Evolutionary conservation across 53 echinoderm and acorn worm species (phyloP).

Genomic region (Glandiceps talaboti): DNA sequence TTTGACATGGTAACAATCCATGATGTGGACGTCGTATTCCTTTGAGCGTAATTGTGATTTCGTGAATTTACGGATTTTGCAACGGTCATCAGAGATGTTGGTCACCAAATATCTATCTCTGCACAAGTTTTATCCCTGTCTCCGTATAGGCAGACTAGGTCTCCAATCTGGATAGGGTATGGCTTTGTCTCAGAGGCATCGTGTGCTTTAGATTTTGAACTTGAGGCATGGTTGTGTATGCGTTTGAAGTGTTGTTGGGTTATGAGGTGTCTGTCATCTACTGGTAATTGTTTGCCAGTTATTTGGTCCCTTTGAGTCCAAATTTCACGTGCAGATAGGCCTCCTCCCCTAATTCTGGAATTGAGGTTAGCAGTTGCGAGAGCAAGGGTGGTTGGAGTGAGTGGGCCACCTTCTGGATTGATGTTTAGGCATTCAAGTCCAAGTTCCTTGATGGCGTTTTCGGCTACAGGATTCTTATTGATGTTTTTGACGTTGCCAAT

Average conservation of each 20-base stretch:
- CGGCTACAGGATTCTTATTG: too few relatives aligned
- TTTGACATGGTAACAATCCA: background rate
- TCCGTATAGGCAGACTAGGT: conserved; percentile 2
- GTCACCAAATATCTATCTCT: conserved; percentile 4
- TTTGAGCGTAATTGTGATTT: conserved; percentile 7
- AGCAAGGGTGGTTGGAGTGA: too few relatives aligned
- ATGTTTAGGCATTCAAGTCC: too few relatives aligned
- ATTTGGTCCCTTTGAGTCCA: conserved; percentile 5
- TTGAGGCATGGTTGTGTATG: conserved; percentile 8
- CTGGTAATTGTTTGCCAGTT: conserved; percentile 6
- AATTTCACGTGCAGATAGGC: background rate
- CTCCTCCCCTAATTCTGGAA: background rate
- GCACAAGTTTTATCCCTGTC: conserved; percentile 5
- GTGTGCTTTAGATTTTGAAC: conserved; percentile 7
- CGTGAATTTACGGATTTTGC: conserved; percentile 8
- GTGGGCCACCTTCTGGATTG: too few relatives aligned
- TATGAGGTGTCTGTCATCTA: conserved; percentile 9
- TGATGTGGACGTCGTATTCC: conserved; percentile 1
- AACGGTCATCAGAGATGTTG: background rate
- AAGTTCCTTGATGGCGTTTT: too few relatives aligned
- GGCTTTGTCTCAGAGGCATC: background rate
- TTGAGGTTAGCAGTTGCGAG: too few relatives aligned
- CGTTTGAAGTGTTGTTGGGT: background rate
- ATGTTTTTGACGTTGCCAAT: too few relatives aligned
- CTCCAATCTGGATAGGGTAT: background rate